These are phyloP conservation scores for Tragelaphus scriptus DNA, from an alignment of 2,113 vertebrate species.

Conservation along the genomic window DNA sequence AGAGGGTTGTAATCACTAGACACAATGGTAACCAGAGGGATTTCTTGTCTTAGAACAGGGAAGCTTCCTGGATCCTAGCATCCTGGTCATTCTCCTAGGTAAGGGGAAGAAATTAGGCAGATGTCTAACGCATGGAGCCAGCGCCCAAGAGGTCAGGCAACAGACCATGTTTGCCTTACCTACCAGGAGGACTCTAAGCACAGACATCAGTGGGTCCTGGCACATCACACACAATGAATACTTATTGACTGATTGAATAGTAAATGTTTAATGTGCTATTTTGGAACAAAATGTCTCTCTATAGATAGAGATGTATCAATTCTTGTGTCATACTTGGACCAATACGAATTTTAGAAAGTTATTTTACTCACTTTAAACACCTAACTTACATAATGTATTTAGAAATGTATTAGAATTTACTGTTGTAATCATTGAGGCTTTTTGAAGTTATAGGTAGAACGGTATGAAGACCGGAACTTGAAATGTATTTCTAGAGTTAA, in stretches of 20 bases:
- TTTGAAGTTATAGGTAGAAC: conserved; percentile 18
- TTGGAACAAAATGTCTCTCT: not conserved
- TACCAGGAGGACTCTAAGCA: not conserved
- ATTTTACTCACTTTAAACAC: not conserved
- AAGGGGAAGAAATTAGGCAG: not conserved
- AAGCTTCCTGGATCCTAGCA: not conserved
- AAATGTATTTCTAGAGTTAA: conserved; percentile 24
- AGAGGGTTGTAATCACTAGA: not conserved
- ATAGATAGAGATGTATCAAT: not conserved
- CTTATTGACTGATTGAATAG: not conserved
- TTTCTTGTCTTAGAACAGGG: not conserved
- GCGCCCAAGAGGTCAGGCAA: not conserved
- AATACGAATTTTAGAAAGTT: not conserved
- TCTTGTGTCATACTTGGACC: not conserved
- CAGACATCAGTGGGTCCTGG: not conserved
- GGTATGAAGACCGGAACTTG: conserved; percentile 4
- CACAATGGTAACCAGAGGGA: not conserved
- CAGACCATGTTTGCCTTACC: not conserved
- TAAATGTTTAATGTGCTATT: not conserved
- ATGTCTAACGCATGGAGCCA: not conserved
- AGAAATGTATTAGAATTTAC: conserved; percentile 18
- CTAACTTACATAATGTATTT: not conserved
- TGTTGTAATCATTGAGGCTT: not conserved
- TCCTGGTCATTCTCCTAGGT: not conserved
- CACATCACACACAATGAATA: not conserved